Base-by-base conservation (phyloP, 2,113 vertebrate genomes). In the Platysternon megacephalum region DNA sequence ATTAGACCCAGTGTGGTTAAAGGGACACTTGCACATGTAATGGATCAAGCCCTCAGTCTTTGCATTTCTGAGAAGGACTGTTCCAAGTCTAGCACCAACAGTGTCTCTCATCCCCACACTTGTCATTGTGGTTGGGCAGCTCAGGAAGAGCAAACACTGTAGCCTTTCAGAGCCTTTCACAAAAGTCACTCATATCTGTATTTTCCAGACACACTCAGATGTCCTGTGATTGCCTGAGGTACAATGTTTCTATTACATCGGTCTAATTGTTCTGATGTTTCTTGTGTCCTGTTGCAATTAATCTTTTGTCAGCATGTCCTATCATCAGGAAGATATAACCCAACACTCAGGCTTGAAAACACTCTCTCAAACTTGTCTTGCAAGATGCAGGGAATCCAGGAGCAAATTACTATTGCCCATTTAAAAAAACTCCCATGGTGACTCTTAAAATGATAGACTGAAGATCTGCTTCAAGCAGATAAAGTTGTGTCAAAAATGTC, bases 21-120 rank as follows among this genome's bases (percentile, higher is more conserved):
- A 72, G 86, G 46, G 32, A 46, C 81, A 58, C 84, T 9, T 74
- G 11, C n/a, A 42, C 22, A 1, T 0, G 0, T 11, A 32, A 28
- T 44, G 17, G 29, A 56, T 46, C 48, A 81, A 42, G 48, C 35
- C 79, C 16, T 74, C 58, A 39, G 79, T 82, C 68, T 48, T 22
- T 72, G 26, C 16, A 0, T 87, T 39, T 42, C 84, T 68, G 84
- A 61, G 35, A 44, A 49, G 52, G 35, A 26, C 46, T 12, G 5
- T 1, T 0, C 49, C 49, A 6, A 44, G 3, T 2, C 22, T 61
- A 58, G 21, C 35, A 11, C 14, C 56, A 80, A 22, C 16, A 5
- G n/a, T 72, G n/a, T 19, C 35, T 61, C 53, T 42, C 0, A 0
- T 55, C 19, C 11, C 48, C 79, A 16, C 13, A 5, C 14, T 44